phyloP scores from a whole-genome alignment of 2,113 vertebrate genomes.

The Irena cyanogastra region DNA sequence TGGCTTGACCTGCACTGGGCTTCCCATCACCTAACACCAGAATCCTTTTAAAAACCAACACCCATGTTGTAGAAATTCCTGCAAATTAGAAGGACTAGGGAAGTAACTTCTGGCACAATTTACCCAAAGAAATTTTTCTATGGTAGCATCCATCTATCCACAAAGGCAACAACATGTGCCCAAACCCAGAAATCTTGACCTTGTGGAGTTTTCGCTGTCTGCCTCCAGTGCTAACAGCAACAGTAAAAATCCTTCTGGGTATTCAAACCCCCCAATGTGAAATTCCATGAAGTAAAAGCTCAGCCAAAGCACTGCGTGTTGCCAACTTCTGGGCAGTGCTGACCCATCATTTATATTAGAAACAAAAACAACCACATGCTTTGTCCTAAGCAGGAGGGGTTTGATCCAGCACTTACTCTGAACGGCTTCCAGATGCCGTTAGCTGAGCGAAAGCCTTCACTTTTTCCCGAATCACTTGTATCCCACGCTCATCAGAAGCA shows the following conservation, averaged over 20 bases:
- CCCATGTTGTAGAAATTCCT: not conserved
- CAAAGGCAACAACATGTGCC: not conserved
- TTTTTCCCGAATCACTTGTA: conserved; percentile 94
- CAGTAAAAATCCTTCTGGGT: not conserved
- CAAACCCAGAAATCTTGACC: not conserved
- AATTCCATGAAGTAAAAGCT: not conserved
- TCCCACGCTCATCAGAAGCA: conserved; percentile 95
- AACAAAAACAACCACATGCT: not conserved
- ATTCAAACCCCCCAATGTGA: not conserved
- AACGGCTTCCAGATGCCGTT: conserved; percentile 84
- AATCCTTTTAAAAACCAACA: not conserved
- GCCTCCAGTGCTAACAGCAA: not conserved
- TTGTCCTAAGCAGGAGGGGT: not conserved
- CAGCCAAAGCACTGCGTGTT: not conserved
- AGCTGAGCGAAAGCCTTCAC: conserved; percentile 96
- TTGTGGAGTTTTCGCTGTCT: not conserved
- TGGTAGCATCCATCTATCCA: not conserved
- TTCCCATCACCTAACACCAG: not conserved
- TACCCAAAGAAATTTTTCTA: not conserved
- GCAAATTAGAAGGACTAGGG: not conserved
- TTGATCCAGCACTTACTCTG: conserved; percentile 83
- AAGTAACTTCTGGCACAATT: not conserved
- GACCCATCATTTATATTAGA: not conserved
- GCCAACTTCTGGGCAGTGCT: not conserved
- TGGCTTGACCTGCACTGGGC: not conserved